A percentile compares a stretch with the other conserved stretches of the same genome.
phyloP scores from a whole-genome alignment of 64 coral and sea anemone genomes.

The Trachythela sp. region DNA sequence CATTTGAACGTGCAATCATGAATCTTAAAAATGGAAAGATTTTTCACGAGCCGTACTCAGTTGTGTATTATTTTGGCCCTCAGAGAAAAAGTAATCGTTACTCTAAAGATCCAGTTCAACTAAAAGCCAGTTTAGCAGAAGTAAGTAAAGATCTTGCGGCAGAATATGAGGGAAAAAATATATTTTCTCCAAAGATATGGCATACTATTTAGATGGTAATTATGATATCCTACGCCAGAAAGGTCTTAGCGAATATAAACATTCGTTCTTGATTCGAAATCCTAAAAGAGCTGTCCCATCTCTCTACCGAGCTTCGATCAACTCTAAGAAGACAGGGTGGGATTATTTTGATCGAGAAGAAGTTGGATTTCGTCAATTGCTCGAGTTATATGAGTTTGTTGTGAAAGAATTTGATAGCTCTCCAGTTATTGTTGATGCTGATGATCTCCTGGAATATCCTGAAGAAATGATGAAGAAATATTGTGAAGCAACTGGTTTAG shows the following conservation, averaged over 20 bases:
- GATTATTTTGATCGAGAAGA: constrained; percentile 80
- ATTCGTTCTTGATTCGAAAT: constrained; percentile 75
- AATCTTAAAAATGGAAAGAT: constrained; percentile 69
- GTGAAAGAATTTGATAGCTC: constrained; percentile 9
- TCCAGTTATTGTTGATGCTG: constrained; percentile 43
- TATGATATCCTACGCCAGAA: constrained; percentile 69
- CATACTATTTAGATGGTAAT: constrained; percentile 75
- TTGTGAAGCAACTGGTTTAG: constrained; percentile 31
- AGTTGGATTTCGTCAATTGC: constrained; percentile 78
- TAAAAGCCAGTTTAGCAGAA: constrained; percentile 37
- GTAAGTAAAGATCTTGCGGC: constrained; percentile 55
- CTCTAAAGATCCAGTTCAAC: constrained; percentile 30
- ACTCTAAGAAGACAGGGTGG: constrained; percentile 81
- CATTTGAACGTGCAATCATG: constrained; percentile 93
- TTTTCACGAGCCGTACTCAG: constrained; percentile 79
- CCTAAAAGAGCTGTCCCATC: constrained; percentile 62
- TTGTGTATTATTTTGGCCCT: constrained; percentile 74
- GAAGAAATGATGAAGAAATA: constrained; percentile 45
- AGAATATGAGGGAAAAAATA: constrained; percentile 67
- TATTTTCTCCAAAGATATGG: constrained; percentile 94
- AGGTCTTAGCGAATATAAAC: constrained; percentile 62
- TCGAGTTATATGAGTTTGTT: constrained; percentile 52
- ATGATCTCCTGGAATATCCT: constrained; percentile 30
- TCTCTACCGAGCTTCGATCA: constrained; percentile 66
- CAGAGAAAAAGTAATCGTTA: constrained; percentile 76